A percentile compares a stretch with the other conserved stretches of the same genome.
These are phyloP conservation scores for Drosophila setifemur DNA, from an alignment of 1,140 invertebrate genomes.

Conservation along the genomic window DNA sequence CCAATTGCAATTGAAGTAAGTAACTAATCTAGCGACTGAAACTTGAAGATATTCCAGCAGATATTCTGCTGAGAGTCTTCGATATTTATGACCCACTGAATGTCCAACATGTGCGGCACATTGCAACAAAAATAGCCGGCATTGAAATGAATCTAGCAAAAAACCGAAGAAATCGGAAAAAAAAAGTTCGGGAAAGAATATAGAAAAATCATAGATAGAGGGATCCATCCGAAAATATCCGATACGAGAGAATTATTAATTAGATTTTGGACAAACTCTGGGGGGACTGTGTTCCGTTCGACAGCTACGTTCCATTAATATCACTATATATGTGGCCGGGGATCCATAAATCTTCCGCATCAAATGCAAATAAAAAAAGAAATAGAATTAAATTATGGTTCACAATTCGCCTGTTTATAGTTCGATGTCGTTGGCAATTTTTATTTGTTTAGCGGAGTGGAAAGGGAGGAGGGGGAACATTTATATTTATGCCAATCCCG, in stretches of 20 bases:
- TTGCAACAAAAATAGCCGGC: conserved; percentile 62
- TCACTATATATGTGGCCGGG: conserved; percentile 21
- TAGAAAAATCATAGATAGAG: conserved; percentile 1
- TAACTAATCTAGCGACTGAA: neutral
- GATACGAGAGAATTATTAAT: conserved; percentile 60
- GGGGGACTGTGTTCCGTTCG: conserved; percentile 28
- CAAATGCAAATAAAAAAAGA: conserved; percentile 25
- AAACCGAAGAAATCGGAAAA: conserved; percentile 17
- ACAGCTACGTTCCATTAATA: conserved; percentile 47
- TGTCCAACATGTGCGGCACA: conserved; percentile 44
- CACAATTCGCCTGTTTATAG: conserved; percentile 9
- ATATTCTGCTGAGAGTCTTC: conserved; percentile 4
- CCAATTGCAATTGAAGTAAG: conserved; percentile 58
- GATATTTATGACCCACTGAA: conserved; percentile 49
- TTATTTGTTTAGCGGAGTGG: conserved; percentile 19
- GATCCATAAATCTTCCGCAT: conserved; percentile 31
- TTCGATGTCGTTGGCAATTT: conserved; percentile 34
- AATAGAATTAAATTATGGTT: conserved; percentile 23
- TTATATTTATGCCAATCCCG: conserved; percentile 14
- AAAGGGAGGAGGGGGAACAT: neutral
- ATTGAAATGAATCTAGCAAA: conserved; percentile 65
- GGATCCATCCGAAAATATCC: conserved; percentile 53
- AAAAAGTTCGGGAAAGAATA: conserved; percentile 14
- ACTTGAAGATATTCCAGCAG: neutral
- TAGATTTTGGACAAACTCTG: conserved; percentile 67